Conservation (phyloP, 2,113 vertebrate species). For the Mastomys natalensis region DNA sequence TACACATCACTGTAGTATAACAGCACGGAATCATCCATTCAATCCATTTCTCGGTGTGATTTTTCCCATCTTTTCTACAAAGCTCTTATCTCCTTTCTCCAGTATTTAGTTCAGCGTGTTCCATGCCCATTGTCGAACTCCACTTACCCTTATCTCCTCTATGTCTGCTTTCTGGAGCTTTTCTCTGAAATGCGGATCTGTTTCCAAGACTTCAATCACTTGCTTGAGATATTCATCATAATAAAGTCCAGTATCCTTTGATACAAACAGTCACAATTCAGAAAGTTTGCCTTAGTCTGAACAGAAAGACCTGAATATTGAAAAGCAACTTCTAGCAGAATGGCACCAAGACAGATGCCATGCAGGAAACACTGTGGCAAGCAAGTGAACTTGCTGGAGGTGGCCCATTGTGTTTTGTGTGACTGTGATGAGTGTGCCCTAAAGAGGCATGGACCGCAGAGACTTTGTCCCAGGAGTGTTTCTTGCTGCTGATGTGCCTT, state of each 20-base stretch:
- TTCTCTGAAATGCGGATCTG: slow-evolving; percentile 98
- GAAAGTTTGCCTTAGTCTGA: slow-evolving; percentile 28
- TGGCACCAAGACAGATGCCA: not conserved
- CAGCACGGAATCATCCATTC: not conserved
- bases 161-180: slow-evolving; percentile 98
- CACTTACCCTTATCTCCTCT: slow-evolving; percentile 98
- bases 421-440: no score
- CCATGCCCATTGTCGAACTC: not conserved
- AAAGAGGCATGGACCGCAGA: no score
- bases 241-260: slow-evolving; percentile 97
- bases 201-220: slow-evolving; percentile 98
- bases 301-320: slow-evolving; percentile 52
- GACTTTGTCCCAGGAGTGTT: no score
- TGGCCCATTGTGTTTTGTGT: no score
- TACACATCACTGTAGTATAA: not conserved
- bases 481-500: no score
- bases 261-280: slow-evolving; percentile 66
- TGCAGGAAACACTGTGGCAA: no score
- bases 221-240: slow-evolving; percentile 98
- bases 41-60: slow-evolving; percentile 10
- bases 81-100: not conserved
- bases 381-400: no score
- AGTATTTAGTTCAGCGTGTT: not conserved
- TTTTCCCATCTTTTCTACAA: not conserved
- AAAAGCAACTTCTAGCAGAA: slow-evolving; percentile 51